phyloP scores from a whole-genome alignment of 2,888 invertebrate genomes.

The Eristalis tenax region DNA sequence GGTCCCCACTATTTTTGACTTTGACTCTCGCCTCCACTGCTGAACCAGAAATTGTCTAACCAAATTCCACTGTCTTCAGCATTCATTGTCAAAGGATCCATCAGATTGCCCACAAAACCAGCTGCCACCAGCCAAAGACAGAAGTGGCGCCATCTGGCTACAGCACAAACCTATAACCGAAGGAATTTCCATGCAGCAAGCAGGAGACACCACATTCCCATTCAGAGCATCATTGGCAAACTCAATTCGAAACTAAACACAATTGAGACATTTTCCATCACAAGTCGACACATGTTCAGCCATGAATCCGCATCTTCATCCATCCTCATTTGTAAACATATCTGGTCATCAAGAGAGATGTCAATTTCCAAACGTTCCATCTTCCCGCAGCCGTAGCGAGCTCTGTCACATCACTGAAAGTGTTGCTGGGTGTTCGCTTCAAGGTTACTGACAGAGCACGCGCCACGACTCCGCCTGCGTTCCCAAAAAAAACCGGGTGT shows the following conservation, averaged over 20 bases:
- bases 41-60: no score
- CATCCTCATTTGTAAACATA: constrained; percentile 1
- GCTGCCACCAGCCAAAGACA: no score
- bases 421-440: not conserved
- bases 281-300: not conserved
- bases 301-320: not conserved
- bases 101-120: no score
- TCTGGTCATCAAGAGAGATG: not conserved
- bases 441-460: not conserved
- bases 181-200: no score
- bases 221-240: not conserved
- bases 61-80: no score
- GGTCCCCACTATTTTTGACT: no score
- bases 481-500: not conserved
- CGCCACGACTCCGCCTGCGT: not conserved
- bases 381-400: not conserved
- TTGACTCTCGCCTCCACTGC: no score
- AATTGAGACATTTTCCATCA: not conserved
- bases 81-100: no score
- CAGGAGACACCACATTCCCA: no score
- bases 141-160: no score
- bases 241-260: not conserved
- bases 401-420: not conserved
- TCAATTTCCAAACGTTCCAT: not conserved
- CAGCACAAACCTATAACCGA: no score